Evolutionary conservation across 2,113 vertebrate genomes (phyloP).

Genomic region (Oxyura jamaicensis): DNA sequence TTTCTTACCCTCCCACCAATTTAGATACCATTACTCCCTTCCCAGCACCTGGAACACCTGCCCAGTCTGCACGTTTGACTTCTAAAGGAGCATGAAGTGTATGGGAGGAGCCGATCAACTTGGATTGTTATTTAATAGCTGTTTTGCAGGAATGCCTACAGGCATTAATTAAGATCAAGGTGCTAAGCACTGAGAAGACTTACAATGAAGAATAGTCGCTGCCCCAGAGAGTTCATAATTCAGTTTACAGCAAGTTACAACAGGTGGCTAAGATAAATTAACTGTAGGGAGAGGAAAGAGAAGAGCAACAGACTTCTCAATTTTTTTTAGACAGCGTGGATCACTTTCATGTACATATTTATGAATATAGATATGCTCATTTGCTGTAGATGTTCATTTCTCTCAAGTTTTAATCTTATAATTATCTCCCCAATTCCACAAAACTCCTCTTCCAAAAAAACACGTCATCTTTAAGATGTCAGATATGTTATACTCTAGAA

Average conservation of each 20-base stretch:
- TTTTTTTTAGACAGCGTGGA: background rate
- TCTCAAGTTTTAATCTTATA: background rate
- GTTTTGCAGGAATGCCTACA: conserved; percentile 48
- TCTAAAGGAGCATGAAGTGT: background rate
- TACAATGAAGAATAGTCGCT: conserved; percentile 30
- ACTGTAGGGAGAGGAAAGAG: background rate
- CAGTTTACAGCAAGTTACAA: conserved; percentile 27
- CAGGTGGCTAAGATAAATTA: background rate
- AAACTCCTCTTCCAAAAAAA: background rate
- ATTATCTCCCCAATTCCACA: background rate
- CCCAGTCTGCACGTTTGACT: conserved; percentile 14
- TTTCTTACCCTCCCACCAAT: conserved; percentile 8
- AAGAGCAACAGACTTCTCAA: background rate
- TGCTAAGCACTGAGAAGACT: background rate
- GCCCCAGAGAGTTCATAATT: conserved; percentile 20
- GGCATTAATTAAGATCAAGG: conserved; percentile 65
- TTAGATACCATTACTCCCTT: conserved; percentile 20
- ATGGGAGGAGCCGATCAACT: conserved; percentile 22
- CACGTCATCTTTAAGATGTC: background rate
- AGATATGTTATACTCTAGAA: background rate
- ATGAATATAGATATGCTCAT: background rate
- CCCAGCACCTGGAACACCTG: conserved; percentile 14
- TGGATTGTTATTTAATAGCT: conserved; percentile 59
- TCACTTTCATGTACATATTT: background rate
- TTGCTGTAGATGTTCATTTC: background rate